phyloP scores from a whole-genome alignment of 2,888 invertebrate genomes.

The Busseola fusca region DNA sequence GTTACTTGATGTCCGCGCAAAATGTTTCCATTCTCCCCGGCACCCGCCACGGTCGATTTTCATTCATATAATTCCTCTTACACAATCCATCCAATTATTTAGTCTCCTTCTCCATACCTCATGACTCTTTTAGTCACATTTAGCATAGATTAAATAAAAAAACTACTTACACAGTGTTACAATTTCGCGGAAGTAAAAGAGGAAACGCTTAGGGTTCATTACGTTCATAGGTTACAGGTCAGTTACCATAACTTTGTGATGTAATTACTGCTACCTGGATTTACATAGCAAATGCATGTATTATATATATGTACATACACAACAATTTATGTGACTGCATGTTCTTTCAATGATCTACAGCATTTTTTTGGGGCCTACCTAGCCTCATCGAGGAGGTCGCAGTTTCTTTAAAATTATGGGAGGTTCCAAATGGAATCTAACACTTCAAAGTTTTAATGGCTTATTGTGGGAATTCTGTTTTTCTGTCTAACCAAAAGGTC shows the following conservation, averaged over 20 bases:
- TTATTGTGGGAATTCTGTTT: too few relatives aligned
- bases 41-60: neutral
- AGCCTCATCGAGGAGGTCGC: too few relatives aligned
- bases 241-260: slow-evolving; percentile 13
- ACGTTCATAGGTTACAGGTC: slow-evolving; percentile 37
- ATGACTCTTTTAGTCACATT: too few relatives aligned
- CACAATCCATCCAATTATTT: too few relatives aligned
- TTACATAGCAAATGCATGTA: neutral
- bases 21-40: neutral
- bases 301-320: slow-evolving; percentile 5
- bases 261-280: slow-evolving; percentile 25
- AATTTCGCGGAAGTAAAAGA: slow-evolving; percentile 48
- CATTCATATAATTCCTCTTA: too few relatives aligned
- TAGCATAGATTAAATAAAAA: neutral
- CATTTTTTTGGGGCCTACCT: too few relatives aligned
- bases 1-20: neutral
- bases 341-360: neutral
- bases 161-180: neutral
- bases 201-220: slow-evolving; percentile 17
- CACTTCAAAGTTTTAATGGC: too few relatives aligned
- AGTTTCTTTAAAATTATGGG: too few relatives aligned
- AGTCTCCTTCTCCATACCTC: too few relatives aligned
- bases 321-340: neutral
- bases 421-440: too few relatives aligned
- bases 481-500: too few relatives aligned